phyloP scores from a whole-genome alignment of 2,888 invertebrate genomes.

The Baccha elongata region DNA sequence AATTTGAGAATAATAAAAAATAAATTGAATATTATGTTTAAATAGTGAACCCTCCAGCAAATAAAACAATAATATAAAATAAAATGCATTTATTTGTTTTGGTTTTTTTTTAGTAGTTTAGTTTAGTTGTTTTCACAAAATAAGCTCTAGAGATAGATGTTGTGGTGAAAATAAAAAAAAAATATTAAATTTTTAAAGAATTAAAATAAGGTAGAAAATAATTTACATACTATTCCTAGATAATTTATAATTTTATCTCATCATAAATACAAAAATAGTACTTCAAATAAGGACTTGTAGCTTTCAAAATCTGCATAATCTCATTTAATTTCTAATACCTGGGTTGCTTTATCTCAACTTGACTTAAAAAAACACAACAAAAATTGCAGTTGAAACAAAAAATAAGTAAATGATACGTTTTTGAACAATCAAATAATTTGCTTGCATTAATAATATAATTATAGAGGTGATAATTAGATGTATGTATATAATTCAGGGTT shows the following conservation, averaged over 20 bases:
- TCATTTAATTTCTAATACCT: constrained; percentile 73
- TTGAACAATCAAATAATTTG: constrained; percentile 46
- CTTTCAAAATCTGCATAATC: constrained; percentile 50
- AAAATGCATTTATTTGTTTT: constrained; percentile 68
- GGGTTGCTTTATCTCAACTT: constrained; percentile 65
- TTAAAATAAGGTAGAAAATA: constrained; percentile 45
- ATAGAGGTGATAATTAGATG: constrained; percentile 22
- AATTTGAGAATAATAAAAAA: too few species aligned
- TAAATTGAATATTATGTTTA: too few species aligned
- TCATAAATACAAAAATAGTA: constrained; percentile 65
- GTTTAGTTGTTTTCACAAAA: constrained; percentile 61
- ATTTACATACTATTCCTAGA: constrained; percentile 67
- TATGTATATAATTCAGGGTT: constrained; percentile 1
- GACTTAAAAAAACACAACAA: constrained; percentile 58
- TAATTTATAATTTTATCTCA: constrained; percentile 64
- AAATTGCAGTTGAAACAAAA: constrained; percentile 50
- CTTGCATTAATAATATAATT: constrained; percentile 30
- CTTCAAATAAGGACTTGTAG: constrained; percentile 47
- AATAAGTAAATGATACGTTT: constrained; percentile 26
- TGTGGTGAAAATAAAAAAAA: constrained; percentile 32
- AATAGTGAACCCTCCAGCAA: neutral
- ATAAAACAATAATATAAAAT: constrained; percentile 52
- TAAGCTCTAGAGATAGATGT: constrained; percentile 50
- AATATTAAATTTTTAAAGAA: too few species aligned
- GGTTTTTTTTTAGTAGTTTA: constrained; percentile 30